A percentile compares a stretch with the other conserved stretches of the same genome.
Evolutionary conservation across 1,140 invertebrate genomes (phyloP).

Genomic region (Eriocheir sinensis): DNA sequence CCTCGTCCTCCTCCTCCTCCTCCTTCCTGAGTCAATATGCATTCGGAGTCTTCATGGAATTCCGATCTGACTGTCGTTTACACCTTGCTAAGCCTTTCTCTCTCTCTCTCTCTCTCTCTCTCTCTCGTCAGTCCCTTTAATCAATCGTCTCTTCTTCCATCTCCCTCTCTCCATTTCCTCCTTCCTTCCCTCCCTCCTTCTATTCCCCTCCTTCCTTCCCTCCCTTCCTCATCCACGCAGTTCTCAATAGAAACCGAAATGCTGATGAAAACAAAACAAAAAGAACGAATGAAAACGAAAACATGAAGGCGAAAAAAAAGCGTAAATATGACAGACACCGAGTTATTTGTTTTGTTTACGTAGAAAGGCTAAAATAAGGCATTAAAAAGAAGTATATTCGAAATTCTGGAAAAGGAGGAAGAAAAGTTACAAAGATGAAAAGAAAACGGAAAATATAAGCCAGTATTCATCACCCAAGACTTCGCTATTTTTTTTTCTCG

Average conservation of each 20-base stretch:
- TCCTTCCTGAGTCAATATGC: neutral
- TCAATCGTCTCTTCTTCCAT: no score
- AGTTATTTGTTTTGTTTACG: neutral
- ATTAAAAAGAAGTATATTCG: neutral
- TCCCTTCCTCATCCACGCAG: no score
- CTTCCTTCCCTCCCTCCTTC: neutral
- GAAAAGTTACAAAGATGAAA: neutral
- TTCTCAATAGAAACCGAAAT: no score
- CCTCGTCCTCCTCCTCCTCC: neutral
- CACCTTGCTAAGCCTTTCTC: neutral
- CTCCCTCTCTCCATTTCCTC: neutral
- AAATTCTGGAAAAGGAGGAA: neutral
- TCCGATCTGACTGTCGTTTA: conserved; percentile 1
- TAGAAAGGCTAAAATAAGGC: neutral
- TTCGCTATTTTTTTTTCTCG: neutral
- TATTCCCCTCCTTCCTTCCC: no score
- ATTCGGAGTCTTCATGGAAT: conserved; percentile 16
- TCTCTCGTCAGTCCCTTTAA: conserved; percentile 7
- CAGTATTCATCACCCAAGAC: neutral
- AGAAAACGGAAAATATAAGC: neutral
- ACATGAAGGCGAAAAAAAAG: neutral
- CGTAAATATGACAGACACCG: neutral
- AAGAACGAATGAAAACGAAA: neutral
- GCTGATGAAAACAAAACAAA: neutral
- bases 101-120: conserved; percentile 21